These are phyloP conservation scores for Tor tambroides DNA, from an alignment of 2,113 vertebrate genomes.

Conservation along the genomic window DNA sequence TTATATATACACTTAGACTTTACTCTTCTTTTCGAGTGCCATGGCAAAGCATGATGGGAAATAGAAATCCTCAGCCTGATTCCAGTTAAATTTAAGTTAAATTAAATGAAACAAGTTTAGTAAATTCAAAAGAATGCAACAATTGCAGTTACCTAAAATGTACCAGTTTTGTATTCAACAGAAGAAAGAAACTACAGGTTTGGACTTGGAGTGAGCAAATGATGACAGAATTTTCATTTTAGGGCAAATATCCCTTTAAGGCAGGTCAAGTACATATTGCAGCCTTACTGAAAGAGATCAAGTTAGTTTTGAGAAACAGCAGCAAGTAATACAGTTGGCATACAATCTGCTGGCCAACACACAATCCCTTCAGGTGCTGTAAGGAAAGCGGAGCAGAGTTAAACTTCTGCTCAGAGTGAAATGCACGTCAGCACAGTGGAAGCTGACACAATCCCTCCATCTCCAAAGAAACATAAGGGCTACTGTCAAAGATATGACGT, in stretches of 20 bases:
- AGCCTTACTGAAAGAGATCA: slow-evolving; percentile 8
- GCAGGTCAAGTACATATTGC: slow-evolving; percentile 24
- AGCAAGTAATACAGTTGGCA: not conserved
- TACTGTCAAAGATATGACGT: not conserved
- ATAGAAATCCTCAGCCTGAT: too few species aligned
- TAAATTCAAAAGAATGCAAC: too few species aligned
- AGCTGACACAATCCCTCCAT: not conserved
- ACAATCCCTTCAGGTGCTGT: not conserved
- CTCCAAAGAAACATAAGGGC: not conserved
- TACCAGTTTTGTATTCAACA: not conserved
- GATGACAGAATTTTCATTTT: not conserved
- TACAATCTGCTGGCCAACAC: not conserved
- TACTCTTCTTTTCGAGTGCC: too few species aligned
- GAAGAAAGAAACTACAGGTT: not conserved
- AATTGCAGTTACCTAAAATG: too few species aligned
- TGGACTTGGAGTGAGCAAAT: too few species aligned
- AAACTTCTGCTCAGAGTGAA: not conserved
- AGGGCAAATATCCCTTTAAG: not conserved
- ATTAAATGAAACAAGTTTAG: too few species aligned
- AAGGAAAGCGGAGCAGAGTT: not conserved
- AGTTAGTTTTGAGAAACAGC: not conserved
- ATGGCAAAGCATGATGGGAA: too few species aligned
- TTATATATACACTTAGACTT: too few species aligned
- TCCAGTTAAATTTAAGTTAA: too few species aligned
- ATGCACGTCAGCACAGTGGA: not conserved